phyloP scores from a whole-genome alignment of 2,888 invertebrate genomes.

The Polydrusus tereticollis region DNA sequence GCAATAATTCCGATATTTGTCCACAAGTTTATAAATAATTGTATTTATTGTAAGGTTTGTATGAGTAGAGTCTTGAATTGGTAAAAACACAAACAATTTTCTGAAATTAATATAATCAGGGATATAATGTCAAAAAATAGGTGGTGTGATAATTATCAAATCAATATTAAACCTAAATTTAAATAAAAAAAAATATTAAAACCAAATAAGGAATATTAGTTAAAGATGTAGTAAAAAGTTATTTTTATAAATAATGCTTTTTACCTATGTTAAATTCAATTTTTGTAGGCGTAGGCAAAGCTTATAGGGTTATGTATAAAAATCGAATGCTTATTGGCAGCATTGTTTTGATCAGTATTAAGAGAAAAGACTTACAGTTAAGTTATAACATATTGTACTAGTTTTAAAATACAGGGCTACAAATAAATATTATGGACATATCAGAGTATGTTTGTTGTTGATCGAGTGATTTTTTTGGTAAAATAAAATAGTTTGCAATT shows the following conservation, averaged over 20 bases:
- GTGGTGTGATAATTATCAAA: neutral
- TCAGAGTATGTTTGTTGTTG: slow-evolving; percentile 6
- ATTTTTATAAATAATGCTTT: slow-evolving; percentile 25
- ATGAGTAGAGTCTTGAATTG: too few relatives aligned
- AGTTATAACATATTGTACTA: slow-evolving; percentile 29
- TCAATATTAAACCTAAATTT: neutral
- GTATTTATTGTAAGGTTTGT: too few relatives aligned
- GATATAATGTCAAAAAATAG: neutral
- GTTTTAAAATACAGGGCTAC: slow-evolving; percentile 38
- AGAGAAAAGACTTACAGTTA: slow-evolving; percentile 32
- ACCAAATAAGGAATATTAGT: slow-evolving; percentile 15
- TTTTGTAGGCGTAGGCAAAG: slow-evolving; percentile 18
- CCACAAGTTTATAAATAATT: too few relatives aligned
- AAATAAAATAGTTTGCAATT: slow-evolving; percentile 4
- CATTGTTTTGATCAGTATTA: slow-evolving; percentile 38
- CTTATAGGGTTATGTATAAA: neutral
- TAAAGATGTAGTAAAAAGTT: neutral
- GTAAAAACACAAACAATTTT: too few relatives aligned
- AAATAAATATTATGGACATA: slow-evolving; percentile 27
- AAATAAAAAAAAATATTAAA: neutral
- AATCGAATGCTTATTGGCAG: slow-evolving; percentile 6
- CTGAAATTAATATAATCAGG: too few relatives aligned
- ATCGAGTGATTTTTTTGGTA: neutral
- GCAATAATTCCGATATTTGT: too few relatives aligned
- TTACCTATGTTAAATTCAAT: slow-evolving; percentile 1